These are phyloP conservation scores for Apogon hyalosoma DNA, from an alignment of 2,797 vertebrate species.

Conservation along the genomic window DNA sequence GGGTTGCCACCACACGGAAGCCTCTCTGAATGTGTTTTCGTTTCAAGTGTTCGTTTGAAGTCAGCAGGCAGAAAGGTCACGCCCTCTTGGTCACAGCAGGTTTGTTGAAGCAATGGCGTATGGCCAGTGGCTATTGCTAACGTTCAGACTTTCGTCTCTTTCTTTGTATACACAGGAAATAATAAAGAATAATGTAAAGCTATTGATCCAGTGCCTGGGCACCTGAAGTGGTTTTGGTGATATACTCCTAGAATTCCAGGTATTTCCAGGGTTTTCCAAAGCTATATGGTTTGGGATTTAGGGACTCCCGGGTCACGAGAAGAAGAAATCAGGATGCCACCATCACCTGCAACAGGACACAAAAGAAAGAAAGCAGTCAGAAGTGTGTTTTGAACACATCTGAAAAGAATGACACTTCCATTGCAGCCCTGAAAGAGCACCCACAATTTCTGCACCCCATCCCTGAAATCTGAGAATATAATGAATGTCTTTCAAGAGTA, in stretches of 20 bases:
- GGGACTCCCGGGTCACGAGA: slow-evolving; percentile 78
- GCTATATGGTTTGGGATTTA: slow-evolving; percentile 81
- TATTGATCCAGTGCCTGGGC: slow-evolving; percentile 82
- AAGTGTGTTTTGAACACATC: slow-evolving; percentile 41
- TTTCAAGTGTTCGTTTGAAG: slow-evolving; percentile 87
- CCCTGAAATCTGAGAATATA: slow-evolving; percentile 62
- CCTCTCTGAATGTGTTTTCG: slow-evolving; percentile 79
- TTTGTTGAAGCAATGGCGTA: slow-evolving; percentile 63
- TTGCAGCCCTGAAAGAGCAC: slow-evolving; percentile 44
- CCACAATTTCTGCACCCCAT: slow-evolving; percentile 52
- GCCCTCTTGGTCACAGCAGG: slow-evolving; percentile 82
- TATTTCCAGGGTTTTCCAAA: slow-evolving; percentile 86
- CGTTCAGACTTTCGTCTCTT: slow-evolving; percentile 72
- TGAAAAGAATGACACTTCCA: slow-evolving; percentile 55
- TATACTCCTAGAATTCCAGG: slow-evolving; percentile 85
- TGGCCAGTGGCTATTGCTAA: slow-evolving; percentile 75
- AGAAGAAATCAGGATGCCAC: slow-evolving; percentile 62
- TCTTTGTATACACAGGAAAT: slow-evolving; percentile 72
- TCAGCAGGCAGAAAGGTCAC: slow-evolving; percentile 82
- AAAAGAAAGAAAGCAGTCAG: slow-evolving; percentile 55
- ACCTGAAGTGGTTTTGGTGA: slow-evolving; percentile 78
- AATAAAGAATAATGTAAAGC: slow-evolving; percentile 80
- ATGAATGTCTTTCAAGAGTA: slow-evolving; percentile 74
- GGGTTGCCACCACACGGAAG: slow-evolving; percentile 76
- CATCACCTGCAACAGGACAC: slow-evolving; percentile 75